phyloP scores from a whole-genome alignment of 30 jellyfish, hydroid and myxozoan genomes.

The Hydractinia symbiolongicarpus region DNA sequence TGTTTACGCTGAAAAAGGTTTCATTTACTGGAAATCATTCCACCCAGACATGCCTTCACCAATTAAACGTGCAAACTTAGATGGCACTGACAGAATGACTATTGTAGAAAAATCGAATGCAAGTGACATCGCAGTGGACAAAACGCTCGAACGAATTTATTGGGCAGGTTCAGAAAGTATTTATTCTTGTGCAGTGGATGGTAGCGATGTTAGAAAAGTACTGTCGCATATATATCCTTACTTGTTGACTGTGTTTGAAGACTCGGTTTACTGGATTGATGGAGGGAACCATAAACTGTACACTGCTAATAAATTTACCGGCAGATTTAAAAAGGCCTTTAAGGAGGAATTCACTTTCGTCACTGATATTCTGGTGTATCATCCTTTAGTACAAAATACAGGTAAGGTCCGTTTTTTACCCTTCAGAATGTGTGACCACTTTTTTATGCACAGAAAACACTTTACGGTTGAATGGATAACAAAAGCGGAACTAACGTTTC shows the following conservation, averaged over 20 bases:
- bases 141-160: constrained; percentile 53
- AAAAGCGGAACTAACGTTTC: too few species aligned
- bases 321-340: constrained; percentile 45
- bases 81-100: constrained; percentile 55
- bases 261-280: constrained; percentile 73
- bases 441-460: too few species aligned
- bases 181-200: constrained; percentile 75
- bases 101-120: constrained; percentile 3
- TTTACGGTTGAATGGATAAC: too few species aligned
- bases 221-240: constrained; percentile 44
- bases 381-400: constrained; percentile 53
- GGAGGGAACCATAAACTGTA: constrained; percentile 40
- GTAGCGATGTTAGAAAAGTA: constrained; percentile 38
- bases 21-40: constrained; percentile 70
- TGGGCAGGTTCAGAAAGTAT: constrained; percentile 65
- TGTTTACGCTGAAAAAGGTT: constrained; percentile 82
- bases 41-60: constrained; percentile 31
- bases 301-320: constrained; percentile 81
- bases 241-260: constrained; percentile 82
- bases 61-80: constrained; percentile 77
- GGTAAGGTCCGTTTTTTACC: constrained; percentile 35
- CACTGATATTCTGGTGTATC: constrained; percentile 69
- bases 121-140: constrained; percentile 74
- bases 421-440: too few species aligned
- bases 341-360: constrained; percentile 52